Base-by-base conservation (phyloP, 2,888 invertebrate species). In the Biston betularia region DNA sequence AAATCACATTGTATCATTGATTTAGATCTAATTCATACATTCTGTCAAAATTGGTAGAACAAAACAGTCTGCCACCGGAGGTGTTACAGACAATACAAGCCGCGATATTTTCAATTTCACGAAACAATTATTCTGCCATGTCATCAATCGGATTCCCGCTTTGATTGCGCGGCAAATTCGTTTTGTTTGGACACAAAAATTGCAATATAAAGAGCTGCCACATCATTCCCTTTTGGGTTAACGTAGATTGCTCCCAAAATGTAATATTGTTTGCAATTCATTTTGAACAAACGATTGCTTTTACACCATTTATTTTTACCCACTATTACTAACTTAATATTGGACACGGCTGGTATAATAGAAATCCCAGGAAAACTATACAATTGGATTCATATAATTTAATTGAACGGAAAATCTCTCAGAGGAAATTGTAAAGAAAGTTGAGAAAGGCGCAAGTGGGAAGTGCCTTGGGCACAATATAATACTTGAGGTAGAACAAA, bases 201-300 rank as follows among this genome's bases (percentile, higher is more conserved):
- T 93, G 93, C 93, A 93, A 93, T 93, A 92, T 92, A 93, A 92
- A 93, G 92, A 92, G 92, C 90, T 89, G 91, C 92, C 93, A 93
- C 93, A 93, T 93, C 93, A 93, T 93, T 92, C 93, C 92, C 90
- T 89, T 93, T 92, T 85, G 89, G 92, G 89, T 92, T 91, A 90
- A 90, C 92, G 91, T 93, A 91, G 91, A 93, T 93, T 92, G 92
- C 88, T 89, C 89, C 90, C 89, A 91, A 92, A 92, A 92, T 89
- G 91, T 92, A 91, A 92, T 90, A 91, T 90, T 92, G 92, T 92
- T 92, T 91, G 92, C 90, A 87, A 92, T 92, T 92, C 90, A 92
- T 92, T 92, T 89, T 87, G 84, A 86, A 89, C 92, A 88, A 82
- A 84, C 88, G 82, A 91, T 92, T 90, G 90, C 84, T 89, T 90